phyloP scores from a whole-genome alignment of 2,113 vertebrate genomes.

The Eupsittula cactorum region DNA sequence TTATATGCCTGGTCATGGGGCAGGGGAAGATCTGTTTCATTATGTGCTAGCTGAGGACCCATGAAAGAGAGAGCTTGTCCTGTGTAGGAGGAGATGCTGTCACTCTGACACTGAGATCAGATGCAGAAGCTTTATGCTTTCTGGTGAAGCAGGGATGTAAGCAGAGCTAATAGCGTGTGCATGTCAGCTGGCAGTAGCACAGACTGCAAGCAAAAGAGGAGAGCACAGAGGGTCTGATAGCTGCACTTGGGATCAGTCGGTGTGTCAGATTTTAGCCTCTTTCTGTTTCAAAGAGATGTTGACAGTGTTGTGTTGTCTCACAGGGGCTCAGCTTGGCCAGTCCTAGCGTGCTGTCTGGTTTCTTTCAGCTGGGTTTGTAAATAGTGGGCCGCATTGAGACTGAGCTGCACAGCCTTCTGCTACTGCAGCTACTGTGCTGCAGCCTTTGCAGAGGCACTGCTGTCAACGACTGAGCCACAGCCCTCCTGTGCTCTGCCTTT shows the following conservation, averaged over 20 bases:
- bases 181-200: not conserved
- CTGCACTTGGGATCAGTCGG: fast-evolving
- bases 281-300: not conserved
- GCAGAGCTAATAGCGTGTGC: not conserved
- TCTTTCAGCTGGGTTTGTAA: not conserved
- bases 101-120: not conserved
- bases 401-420: not conserved
- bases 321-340: not conserved
- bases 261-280: not conserved
- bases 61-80: not conserved
- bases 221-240: not conserved
- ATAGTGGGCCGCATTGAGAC: not conserved
- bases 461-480: not conserved
- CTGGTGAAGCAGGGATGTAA: not conserved
- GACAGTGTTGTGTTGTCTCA: not conserved
- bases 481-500: not conserved
- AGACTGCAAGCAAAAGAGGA: not conserved
- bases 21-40: not conserved
- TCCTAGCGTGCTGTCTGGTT: not conserved
- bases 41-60: not conserved
- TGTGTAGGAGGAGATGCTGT: not conserved
- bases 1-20: not conserved
- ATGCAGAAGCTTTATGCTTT: not conserved
- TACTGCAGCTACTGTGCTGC: not conserved
- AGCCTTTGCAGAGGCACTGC: not conserved